Evolutionary conservation across 2,797 vertebrate species (phyloP).

Genomic region (Anomalospiza imberbis): DNA sequence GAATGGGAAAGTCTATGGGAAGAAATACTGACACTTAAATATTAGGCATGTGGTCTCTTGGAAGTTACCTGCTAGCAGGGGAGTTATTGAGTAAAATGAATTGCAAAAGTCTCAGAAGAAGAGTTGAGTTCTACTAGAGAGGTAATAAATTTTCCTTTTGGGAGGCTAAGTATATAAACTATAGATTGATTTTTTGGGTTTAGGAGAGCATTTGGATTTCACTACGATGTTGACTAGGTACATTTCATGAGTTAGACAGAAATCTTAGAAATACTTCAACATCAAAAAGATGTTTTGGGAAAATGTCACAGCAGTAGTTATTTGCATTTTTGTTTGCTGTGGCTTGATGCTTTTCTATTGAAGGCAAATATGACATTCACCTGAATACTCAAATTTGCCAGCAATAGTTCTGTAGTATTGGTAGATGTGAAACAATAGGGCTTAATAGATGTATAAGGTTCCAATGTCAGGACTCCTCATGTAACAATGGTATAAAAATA

Average conservation of each 20-base stretch:
- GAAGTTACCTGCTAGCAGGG: not conserved
- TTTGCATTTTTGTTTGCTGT: not conserved
- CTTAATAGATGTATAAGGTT: not conserved
- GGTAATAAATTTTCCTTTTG: not conserved
- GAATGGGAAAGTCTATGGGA: not conserved
- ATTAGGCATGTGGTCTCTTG: not conserved
- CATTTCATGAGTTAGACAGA: not conserved
- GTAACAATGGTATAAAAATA: not conserved
- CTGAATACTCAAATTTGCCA: not conserved
- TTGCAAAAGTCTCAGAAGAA: not conserved
- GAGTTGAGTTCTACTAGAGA: not conserved
- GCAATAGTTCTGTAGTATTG: fast-evolving
- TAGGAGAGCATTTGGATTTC: not conserved
- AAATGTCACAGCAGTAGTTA: not conserved
- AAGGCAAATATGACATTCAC: not conserved
- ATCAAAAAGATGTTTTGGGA: not conserved
- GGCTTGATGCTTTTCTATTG: not conserved
- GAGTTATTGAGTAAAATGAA: not conserved
- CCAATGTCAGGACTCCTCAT: not conserved
- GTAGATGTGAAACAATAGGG: not conserved
- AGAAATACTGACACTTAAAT: not conserved
- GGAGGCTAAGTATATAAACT: not conserved
- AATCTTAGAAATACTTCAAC: not conserved
- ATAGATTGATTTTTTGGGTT: not conserved
- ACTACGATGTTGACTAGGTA: fast-evolving